Percentiles rank a stretch among this genome's conserved stretches.
Conservation (phyloP, 2,888 invertebrate genomes). For the Iphiclides podalirius region DNA sequence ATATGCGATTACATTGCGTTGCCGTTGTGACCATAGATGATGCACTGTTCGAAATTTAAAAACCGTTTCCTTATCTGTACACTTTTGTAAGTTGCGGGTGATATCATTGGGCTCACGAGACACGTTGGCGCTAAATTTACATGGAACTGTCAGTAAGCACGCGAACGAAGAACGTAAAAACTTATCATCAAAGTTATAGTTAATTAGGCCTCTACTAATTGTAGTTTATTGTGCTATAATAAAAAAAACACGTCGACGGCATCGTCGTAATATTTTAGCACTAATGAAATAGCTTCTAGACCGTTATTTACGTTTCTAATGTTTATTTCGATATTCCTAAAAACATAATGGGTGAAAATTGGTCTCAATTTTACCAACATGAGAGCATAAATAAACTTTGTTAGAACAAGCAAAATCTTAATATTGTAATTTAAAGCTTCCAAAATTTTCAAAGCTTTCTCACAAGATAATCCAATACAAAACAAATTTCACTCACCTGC, state of each 20-base stretch:
- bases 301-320: too few species aligned
- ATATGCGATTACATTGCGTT: neutral
- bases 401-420: too few species aligned
- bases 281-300: too few species aligned
- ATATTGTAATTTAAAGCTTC: too few species aligned
- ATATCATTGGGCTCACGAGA: constrained; percentile 19
- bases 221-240: constrained; percentile 53
- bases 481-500: too few species aligned
- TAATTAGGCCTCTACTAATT: constrained; percentile 63
- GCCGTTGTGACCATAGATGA: constrained; percentile 4
- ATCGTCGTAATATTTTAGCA: too few species aligned
- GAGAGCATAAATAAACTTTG: too few species aligned
- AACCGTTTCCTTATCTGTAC: constrained; percentile 28
- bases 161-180: constrained; percentile 61
- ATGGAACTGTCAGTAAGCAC: constrained; percentile 54
- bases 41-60: neutral
- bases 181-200: constrained; percentile 60
- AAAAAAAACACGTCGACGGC: constrained; percentile 41
- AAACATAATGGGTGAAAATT: too few species aligned
- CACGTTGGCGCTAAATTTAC: constrained; percentile 45
- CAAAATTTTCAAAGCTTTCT: too few species aligned
- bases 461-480: too few species aligned
- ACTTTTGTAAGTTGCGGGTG: constrained; percentile 29
- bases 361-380: too few species aligned
- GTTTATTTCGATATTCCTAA: too few species aligned